Conservation (phyloP, 2,113 vertebrate genomes). For the Pseudorasbora parva region DNA sequence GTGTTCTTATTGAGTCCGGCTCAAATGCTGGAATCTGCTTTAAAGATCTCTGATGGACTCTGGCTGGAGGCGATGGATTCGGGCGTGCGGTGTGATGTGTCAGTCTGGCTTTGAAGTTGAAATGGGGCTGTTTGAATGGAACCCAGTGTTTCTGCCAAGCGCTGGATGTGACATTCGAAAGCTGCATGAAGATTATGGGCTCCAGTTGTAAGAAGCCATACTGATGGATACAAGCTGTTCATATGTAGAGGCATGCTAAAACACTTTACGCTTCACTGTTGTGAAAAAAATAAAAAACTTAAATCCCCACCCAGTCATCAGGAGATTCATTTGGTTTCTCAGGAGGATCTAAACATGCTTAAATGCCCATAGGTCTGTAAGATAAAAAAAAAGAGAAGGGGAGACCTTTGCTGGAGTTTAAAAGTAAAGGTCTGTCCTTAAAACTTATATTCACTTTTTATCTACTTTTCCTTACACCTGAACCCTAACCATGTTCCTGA, state of each 20-base stretch:
- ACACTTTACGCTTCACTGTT: neutral
- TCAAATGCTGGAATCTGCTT: neutral
- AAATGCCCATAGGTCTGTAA: neutral
- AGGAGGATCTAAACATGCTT: slow-evolving; percentile 8
- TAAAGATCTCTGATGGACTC: neutral
- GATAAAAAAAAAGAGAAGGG: neutral
- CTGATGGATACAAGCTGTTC: slow-evolving; percentile 44
- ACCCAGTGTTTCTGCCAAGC: slow-evolving; percentile 35
- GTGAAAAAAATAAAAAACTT: neutral
- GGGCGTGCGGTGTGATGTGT: slow-evolving; percentile 43
- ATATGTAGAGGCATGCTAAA: neutral
- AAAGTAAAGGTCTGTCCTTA: slow-evolving; percentile 14
- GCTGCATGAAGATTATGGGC: slow-evolving; percentile 24
- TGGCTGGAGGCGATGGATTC: slow-evolving; percentile 26
- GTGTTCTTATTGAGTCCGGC: neutral
- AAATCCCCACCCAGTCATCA: slow-evolving; percentile 14
- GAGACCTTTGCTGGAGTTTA: slow-evolving; percentile 60
- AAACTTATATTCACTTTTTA: neutral
- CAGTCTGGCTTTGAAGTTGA: slow-evolving; percentile 57
- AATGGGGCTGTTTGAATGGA: slow-evolving; percentile 50
- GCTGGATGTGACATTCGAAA: slow-evolving; percentile 51
- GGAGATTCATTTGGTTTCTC: neutral
- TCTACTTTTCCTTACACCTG: neutral
- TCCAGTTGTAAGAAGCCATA: slow-evolving; percentile 43
- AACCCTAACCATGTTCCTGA: neutral